Conservation (phyloP, 2,888 invertebrate genomes). For the Nephrotoma flavescens region DNA sequence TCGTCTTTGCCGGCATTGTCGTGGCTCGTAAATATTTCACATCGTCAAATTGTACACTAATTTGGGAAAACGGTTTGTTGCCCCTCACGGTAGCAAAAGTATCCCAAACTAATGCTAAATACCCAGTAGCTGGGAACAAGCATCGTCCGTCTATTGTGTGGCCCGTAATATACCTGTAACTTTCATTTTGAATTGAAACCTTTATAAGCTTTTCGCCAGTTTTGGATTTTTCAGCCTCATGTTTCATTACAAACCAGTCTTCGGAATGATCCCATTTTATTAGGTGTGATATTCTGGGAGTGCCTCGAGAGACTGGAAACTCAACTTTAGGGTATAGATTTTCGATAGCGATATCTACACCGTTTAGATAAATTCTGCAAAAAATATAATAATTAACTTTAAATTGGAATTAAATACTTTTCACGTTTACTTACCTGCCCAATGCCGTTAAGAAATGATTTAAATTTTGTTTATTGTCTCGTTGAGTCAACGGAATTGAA, state of each 20-base stretch:
- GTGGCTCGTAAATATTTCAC: slow-evolving; percentile 72
- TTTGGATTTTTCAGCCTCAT: slow-evolving; percentile 48
- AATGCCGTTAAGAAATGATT: slow-evolving; percentile 29
- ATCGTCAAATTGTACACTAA: slow-evolving; percentile 51
- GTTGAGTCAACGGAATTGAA: slow-evolving; percentile 44
- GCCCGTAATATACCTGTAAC: slow-evolving; percentile 56
- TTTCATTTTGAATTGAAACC: slow-evolving; percentile 45
- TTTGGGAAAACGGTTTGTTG: slow-evolving; percentile 17
- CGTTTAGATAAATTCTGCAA: slow-evolving; percentile 57
- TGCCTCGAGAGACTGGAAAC: slow-evolving; percentile 76
- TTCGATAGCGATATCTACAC: slow-evolving; percentile 57
- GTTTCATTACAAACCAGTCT: slow-evolving; percentile 59
- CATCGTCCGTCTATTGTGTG: slow-evolving; percentile 59
- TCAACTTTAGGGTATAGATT: slow-evolving; percentile 59
- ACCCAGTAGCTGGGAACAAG: slow-evolving; percentile 67
- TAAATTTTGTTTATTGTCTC: slow-evolving; percentile 35
- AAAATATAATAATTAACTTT: slow-evolving; percentile 11
- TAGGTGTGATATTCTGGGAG: slow-evolving; percentile 67
- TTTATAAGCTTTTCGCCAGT: slow-evolving; percentile 48
- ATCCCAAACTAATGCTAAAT: slow-evolving; percentile 65
- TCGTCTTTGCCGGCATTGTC: slow-evolving; percentile 50
- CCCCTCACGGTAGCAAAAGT: slow-evolving; percentile 52
- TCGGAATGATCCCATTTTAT: slow-evolving; percentile 81
- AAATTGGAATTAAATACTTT: too few species aligned
- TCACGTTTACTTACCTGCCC: slow-evolving; percentile 31